Base-by-base conservation (phyloP, 2,797 vertebrate genomes). In the Phataginus tricuspis region DNA sequence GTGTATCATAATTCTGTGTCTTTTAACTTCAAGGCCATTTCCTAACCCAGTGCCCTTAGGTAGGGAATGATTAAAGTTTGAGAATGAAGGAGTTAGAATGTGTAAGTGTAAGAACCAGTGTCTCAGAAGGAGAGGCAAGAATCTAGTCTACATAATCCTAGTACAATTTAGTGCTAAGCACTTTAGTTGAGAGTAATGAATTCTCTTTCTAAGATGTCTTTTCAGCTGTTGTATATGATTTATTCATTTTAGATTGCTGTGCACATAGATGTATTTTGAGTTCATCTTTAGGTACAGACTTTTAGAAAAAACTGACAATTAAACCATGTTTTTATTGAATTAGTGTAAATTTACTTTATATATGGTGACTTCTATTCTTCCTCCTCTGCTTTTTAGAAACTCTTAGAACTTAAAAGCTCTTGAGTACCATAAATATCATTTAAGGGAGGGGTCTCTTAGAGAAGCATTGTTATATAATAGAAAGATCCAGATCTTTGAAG, bases 311-410 rank as follows among this genome's bases (percentile, higher is more conserved):
- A 80, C 63, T 72, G 37, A 31, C 27, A n/a, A n/a, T n/a, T n/a
- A 25, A 18, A 8, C 45, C n/a, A 25, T 93, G 34, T n/a, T 59
- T 87, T 88, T 55, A 51, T 90, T 93, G 34, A 90, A 82, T 88
- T 74, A 64, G 45, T 53, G 23, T 29, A 51, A 34, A 45, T 80
- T 87, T 84, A 63, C 59, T 89, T 89, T 91, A 59, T 29, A 42
- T 39, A 14, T 95, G 13, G 39, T 72, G 42, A 74, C 34, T 88
- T 39, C 53, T 85, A 4, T 59, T 95, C 42, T 21, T 66, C 82
- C 25, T 94, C 29, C 21, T 95, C 61, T 90, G 72, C 61, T 31
- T 82, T 86, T 86, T 88, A 39, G 55, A 57, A 95, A 83, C 25
- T 74, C 64, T 59, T 80, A 29, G 61, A 80, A 69, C 27, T 77